A percentile compares a stretch with the other conserved stretches of the same genome.
phyloP scores from a whole-genome alignment of 2,113 vertebrate species.

The Brienomyrus longianalis region DNA sequence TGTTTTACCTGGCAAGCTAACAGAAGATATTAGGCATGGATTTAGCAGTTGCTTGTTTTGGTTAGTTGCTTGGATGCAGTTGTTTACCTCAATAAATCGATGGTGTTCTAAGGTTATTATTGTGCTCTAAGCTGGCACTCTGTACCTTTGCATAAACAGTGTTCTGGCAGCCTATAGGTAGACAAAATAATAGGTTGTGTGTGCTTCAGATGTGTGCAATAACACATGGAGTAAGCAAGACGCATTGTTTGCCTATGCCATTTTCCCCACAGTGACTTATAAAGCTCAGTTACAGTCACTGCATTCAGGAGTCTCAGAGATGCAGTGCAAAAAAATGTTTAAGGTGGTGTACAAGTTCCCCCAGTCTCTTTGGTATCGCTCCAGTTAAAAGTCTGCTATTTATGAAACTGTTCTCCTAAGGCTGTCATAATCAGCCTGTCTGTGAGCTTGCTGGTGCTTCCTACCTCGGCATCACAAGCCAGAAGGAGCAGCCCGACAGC shows the following conservation, averaged over 20 bases:
- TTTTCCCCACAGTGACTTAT: background rate
- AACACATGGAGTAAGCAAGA: background rate
- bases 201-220: background rate
- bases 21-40: background rate
- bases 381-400: background rate
- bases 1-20: background rate
- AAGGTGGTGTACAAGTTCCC: background rate
- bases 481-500: background rate
- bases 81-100: background rate
- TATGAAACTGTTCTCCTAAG: background rate
- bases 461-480: background rate
- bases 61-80: background rate
- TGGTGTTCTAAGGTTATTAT: background rate
- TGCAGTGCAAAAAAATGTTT: background rate
- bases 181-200: background rate
- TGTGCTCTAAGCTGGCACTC: background rate
- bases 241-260: background rate
- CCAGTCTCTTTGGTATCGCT: background rate
- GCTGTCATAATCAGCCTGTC: background rate
- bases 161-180: background rate
- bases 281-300: background rate
- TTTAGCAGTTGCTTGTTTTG: background rate
- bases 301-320: background rate
- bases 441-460: background rate
- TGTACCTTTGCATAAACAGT: background rate